Conservation (phyloP, 2,113 vertebrate genomes). For the Nannobrachium achirus region DNA sequence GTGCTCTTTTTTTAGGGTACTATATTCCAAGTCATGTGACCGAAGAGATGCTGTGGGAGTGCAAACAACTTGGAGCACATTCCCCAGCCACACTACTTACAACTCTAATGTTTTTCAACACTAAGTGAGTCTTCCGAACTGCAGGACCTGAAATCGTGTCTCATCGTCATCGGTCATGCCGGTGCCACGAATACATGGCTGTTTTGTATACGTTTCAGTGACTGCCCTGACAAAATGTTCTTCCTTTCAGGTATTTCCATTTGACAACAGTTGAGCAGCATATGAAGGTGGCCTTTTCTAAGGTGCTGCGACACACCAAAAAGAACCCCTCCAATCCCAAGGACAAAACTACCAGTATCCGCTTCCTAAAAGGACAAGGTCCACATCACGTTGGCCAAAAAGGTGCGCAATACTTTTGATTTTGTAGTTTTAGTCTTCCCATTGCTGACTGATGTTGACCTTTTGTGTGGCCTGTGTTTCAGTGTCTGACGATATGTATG, state of each 20-base stretch:
- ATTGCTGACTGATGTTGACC: conserved; percentile 5
- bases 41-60: conserved; percentile 99
- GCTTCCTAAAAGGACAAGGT: conserved; percentile 92
- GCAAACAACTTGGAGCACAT: conserved; percentile 97
- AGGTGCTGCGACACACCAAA: conserved; percentile 96
- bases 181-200: background rate
- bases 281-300: conserved; percentile 97
- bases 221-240: background rate
- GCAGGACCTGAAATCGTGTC: background rate
- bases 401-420: conserved; percentile 74
- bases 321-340: conserved; percentile 96
- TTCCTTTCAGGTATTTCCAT: conserved; percentile 87
- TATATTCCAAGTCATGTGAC: conserved; percentile 98
- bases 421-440: background rate
- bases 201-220: background rate
- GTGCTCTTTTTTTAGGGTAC: conserved; percentile 84
- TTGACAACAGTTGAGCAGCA: conserved; percentile 97
- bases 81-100: conserved; percentile 96
- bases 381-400: conserved; percentile 92
- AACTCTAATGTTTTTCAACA: conserved; percentile 99
- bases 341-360: conserved; percentile 98
- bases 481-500: conserved; percentile 98
- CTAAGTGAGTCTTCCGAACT: conserved; percentile 86
- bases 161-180: background rate
- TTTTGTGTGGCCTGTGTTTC: conserved; percentile 55